Base-by-base conservation (phyloP, 2,113 vertebrate species). In the Semnornis frantzii region DNA sequence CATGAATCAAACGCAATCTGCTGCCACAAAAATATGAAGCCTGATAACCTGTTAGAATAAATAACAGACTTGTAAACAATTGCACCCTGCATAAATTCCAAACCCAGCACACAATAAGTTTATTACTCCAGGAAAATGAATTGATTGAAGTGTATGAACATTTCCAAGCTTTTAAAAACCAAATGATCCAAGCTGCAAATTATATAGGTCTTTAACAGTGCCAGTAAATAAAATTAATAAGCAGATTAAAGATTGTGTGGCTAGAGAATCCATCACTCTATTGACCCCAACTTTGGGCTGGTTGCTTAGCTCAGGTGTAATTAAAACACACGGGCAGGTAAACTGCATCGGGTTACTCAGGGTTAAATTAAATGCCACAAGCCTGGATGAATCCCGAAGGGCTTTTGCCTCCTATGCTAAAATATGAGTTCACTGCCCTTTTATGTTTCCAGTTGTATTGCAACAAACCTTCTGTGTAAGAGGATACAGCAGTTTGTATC, bases 1-100 rank as follows among this genome's bases (percentile, higher is more conserved):
- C 30, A 85, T 84, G 46, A 72, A 93, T 86, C 68, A 68, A 90
- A 89, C 71, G 63, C 90, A 97, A 96, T 96, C 96, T 95, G 92
- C 93, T 96, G 76, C 93, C 58, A 62, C 27, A 59, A 77, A 97
- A 92, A 72, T 31, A 85, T 10, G 75, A 93, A 86, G 37, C 85
- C 79, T 75, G 76, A 86, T 82, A 85, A 86, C 77, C 92, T 90
- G 85, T 78, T 93, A 85, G 74, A 89, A 96, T 94, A 92, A 94
- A 90, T 87, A 86, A 62, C 89, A 92, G 62, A 82, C 75, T 91
- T 94, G 73, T 77, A 84, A 97, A 96, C 88, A 94, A 71, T 92
- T 73, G 39, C 7, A 79, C 34, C n/a, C 57, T 17, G 10, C n/a
- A 72, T 76, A 58, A 92, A 74, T 94, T 54, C 58, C 8, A 12